These are phyloP conservation scores for Ochotona curzoniae DNA, from an alignment of 2,113 vertebrate genomes.

Conservation along the genomic window DNA sequence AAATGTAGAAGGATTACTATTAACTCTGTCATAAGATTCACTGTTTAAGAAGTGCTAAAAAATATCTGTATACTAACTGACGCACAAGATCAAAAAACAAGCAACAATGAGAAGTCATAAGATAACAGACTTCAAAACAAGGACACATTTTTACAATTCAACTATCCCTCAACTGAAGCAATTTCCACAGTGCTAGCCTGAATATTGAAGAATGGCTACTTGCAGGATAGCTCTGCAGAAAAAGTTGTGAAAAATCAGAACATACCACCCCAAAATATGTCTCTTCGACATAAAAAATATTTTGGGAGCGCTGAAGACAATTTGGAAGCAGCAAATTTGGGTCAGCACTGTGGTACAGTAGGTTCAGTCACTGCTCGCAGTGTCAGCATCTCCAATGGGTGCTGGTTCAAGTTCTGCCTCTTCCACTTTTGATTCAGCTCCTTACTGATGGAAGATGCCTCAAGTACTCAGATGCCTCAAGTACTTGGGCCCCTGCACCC, in stretches of 20 bases:
- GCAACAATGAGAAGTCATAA: slow-evolving; percentile 40
- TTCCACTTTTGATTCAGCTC: no score
- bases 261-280: neutral
- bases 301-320: neutral
- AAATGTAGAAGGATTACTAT: neutral
- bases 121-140: slow-evolving; percentile 23
- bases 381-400: no score
- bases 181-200: neutral
- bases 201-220: slow-evolving; percentile 5
- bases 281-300: neutral
- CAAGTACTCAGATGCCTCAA: no score
- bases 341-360: no score
- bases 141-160: slow-evolving; percentile 32
- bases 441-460: no score
- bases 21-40: neutral
- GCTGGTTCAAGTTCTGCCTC: no score
- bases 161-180: neutral
- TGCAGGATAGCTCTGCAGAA: neutral
- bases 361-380: no score
- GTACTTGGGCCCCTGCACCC: no score
- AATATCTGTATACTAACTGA: neutral
- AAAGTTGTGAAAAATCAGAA: neutral
- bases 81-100: slow-evolving; percentile 27
- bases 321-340: neutral
- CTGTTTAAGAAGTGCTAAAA: slow-evolving; percentile 27